Evolutionary conservation across 2,888 invertebrate genomes (phyloP).

Genomic region (Drosophila mulleri): DNA sequence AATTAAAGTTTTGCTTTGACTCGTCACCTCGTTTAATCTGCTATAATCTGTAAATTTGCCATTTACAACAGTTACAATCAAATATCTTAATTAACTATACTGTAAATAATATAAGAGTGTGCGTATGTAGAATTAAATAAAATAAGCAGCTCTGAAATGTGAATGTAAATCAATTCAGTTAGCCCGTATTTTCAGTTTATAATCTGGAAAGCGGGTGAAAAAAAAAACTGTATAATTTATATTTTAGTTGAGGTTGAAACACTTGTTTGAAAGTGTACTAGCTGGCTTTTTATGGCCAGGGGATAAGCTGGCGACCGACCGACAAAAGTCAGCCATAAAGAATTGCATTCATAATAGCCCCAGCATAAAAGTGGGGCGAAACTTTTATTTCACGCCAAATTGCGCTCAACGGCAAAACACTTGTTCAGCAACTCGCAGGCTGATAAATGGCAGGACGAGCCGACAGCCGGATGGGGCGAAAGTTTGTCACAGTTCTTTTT

Average conservation of each 20-base stretch:
- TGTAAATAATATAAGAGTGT: background rate
- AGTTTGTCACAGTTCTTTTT: conserved; percentile 35
- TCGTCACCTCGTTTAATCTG: background rate
- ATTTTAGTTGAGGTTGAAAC: conserved; percentile 4
- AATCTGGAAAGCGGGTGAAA: conserved; percentile 1
- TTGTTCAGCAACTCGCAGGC: conserved; percentile 47
- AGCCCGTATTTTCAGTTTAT: conserved; percentile 3
- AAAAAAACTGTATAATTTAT: conserved; percentile 7
- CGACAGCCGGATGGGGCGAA: conserved; percentile 11
- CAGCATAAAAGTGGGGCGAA: conserved; percentile 39
- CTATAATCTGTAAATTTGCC: background rate
- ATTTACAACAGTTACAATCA: background rate
- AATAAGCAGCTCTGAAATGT: background rate
- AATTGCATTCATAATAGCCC: conserved; percentile 35
- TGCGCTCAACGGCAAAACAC: conserved; percentile 58
- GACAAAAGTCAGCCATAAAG: conserved; percentile 21
- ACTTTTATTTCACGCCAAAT: conserved; percentile 69
- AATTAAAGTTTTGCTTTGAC: conserved; percentile 3
- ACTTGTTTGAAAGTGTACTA: conserved; percentile 4
- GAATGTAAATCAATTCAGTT: background rate
- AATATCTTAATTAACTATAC: background rate
- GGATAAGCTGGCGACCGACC: background rate
- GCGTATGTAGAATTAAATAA: background rate
- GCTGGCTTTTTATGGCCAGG: conserved; percentile 6
- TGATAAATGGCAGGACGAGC: conserved; percentile 47